Conservation (phyloP, 2,888 invertebrate species). For the Drosophila acutilabella region DNA sequence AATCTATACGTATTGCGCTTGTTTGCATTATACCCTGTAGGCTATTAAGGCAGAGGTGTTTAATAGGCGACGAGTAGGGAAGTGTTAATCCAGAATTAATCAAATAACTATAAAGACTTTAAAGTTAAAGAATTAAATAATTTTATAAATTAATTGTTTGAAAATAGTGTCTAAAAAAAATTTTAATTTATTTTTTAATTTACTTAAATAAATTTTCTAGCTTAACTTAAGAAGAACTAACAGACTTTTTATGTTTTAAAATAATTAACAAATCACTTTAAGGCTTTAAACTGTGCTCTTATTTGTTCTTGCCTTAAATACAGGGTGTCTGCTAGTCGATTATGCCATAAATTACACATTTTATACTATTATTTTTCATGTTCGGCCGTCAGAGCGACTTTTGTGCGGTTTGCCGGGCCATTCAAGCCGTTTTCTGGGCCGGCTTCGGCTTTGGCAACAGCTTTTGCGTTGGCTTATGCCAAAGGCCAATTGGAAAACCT, state of each 20-base stretch:
- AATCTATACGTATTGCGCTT: conserved; percentile 20
- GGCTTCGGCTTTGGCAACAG: conserved; percentile 13
- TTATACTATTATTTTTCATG: conserved; percentile 24
- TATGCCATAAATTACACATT: not conserved
- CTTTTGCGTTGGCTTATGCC: conserved; percentile 72
- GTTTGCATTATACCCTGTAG: conserved; percentile 43
- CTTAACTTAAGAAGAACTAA: too few relatives aligned
- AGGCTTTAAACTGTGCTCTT: too few relatives aligned
- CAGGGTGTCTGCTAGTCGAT: conserved; percentile 26
- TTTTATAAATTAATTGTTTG: too few relatives aligned
- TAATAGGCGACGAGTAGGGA: not conserved
- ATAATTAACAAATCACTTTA: too few relatives aligned
- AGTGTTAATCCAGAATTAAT: not conserved
- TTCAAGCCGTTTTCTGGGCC: conserved; percentile 57
- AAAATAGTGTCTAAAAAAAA: too few relatives aligned
- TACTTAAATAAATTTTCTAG: too few relatives aligned
- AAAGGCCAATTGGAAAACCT: conserved; percentile 76
- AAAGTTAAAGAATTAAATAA: too few relatives aligned
- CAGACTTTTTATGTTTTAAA: too few relatives aligned
- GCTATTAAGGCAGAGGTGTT: not conserved
- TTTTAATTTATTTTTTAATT: too few relatives aligned
- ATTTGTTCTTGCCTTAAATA: not conserved
- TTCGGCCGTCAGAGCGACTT: conserved; percentile 59
- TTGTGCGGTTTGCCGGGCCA: conserved; percentile 56
- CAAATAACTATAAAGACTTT: not conserved